These are phyloP conservation scores for Drosophila takahashii DNA, from an alignment of 1,140 invertebrate species.

Conservation along the genomic window DNA sequence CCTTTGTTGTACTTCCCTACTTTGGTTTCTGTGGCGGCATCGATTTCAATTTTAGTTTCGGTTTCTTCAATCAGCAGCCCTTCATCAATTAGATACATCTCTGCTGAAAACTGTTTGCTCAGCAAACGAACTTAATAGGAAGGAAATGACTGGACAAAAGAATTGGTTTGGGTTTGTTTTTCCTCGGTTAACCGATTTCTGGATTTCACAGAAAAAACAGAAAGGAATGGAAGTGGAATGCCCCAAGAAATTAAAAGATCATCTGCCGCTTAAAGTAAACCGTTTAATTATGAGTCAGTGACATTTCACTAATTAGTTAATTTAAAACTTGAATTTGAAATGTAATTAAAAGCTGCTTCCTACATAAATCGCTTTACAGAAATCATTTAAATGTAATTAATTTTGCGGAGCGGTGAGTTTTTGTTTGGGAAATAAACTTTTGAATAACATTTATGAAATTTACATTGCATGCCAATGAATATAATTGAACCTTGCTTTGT, in stretches of 20 bases:
- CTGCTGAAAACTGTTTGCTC: conserved; percentile 41
- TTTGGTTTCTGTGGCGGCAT: conserved; percentile 32
- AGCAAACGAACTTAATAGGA: conserved; percentile 14
- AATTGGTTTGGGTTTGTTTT: conserved; percentile 5
- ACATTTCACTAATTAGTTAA: not conserved
- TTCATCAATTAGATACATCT: conserved; percentile 51
- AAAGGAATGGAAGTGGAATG: not conserved
- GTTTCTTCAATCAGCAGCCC: conserved; percentile 19
- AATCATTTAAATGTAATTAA: not conserved
- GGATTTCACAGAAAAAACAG: not conserved
- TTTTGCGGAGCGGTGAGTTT: not conserved
- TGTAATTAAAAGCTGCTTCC: not conserved
- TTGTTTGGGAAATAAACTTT: not conserved
- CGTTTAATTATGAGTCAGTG: not conserved
- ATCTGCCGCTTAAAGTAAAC: not conserved
- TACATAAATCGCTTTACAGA: not conserved
- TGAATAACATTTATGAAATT: not conserved
- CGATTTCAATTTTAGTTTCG: conserved; percentile 59
- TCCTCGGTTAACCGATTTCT: conserved; percentile 17
- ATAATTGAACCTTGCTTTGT: not conserved
- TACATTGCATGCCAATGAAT: not conserved
- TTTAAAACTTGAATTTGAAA: not conserved
- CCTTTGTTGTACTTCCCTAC: conserved; percentile 11
- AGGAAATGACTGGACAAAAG: conserved; percentile 31
- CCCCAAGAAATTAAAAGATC: not conserved